Base-by-base conservation (phyloP, 2,888 invertebrate genomes). In the Neoascia interrupta region DNA sequence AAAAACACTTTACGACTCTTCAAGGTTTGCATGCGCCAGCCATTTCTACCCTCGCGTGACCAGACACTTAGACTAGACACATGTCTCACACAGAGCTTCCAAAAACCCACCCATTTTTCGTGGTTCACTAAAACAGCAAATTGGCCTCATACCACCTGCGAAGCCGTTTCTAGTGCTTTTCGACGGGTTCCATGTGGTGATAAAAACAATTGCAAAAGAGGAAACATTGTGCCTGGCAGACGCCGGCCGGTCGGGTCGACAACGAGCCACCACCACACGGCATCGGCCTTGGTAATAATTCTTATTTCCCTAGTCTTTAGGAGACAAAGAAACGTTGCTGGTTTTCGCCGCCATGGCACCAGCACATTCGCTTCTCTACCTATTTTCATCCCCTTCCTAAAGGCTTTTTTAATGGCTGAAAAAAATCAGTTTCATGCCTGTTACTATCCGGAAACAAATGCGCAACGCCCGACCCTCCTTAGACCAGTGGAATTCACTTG, bases 1-100 rank as follows among this genome's bases (percentile, higher is more conserved):
- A n/a, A n/a, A n/a, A n/a, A n/a, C n/a, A n/a, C n/a, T n/a, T n/a
- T n/a, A n/a, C n/a, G 5, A 11, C 15, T n/a, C 13, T 21, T 11
- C 5, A 36, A 23, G 18, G 36, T n/a, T 41, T 56, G 15, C 18
- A 34, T 16, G 31, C 5, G 8, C 21, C 34, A 49, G 34, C 15
- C 43, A 43, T 58, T 66, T 58, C 45, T 73, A 70, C 51, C 43
- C 70, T 76, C 60, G 76, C 76, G 76, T 76, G 76, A 76, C 76
- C 76, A 76, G 76, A 76, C 76, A 70, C 36, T 60, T 58, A 39
- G 76, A 43, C 76, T 76, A 76, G 76, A 76, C 76, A 60, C 45
- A 70, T 60, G 75, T 64, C 70, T 63, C 45, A 63, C 58, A 34
- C 34, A 36, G 31, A 49, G 41, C 43, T 37, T 28, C 47, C 28